phyloP scores from a whole-genome alignment of 2,113 vertebrate species.

The Vulpes lagopus region DNA sequence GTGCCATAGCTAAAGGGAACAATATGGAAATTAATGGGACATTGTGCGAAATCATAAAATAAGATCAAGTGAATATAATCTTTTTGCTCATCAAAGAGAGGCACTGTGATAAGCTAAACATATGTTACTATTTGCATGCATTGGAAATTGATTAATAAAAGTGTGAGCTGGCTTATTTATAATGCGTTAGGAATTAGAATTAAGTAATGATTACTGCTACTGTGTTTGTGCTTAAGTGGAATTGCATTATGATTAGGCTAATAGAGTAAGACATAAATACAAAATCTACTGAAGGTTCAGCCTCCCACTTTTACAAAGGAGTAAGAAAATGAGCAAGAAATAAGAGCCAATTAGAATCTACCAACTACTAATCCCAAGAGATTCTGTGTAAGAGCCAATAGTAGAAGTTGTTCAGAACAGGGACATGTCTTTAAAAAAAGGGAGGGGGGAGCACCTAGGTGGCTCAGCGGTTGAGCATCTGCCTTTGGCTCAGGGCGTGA shows the following conservation, averaged over 20 bases:
- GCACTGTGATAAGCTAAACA: background rate
- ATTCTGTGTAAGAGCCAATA: background rate
- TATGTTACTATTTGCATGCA: background rate
- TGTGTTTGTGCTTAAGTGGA: background rate
- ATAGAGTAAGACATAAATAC: background rate
- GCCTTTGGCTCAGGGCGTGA: too few relatives aligned
- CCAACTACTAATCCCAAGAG: background rate
- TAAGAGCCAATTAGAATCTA: conserved; percentile 9
- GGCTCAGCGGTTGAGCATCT: too few relatives aligned
- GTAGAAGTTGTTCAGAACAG: background rate
- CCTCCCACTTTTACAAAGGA: conserved; percentile 13
- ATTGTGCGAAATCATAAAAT: background rate
- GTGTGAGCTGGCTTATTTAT: background rate
- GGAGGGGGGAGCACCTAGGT: too few relatives aligned
- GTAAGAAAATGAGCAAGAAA: conserved; percentile 26
- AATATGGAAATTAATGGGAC: background rate
- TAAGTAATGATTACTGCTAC: background rate
- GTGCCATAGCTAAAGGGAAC: background rate
- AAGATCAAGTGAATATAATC: conserved; percentile 13
- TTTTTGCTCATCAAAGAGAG: background rate
- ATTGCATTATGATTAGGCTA: background rate
- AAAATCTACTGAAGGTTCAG: background rate
- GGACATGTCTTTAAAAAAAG: background rate
- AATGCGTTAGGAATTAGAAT: conserved; percentile 13
- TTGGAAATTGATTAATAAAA: conserved; percentile 21